Base-by-base conservation (phyloP, 2,888 invertebrate genomes). In the Acrobasis consociella region DNA sequence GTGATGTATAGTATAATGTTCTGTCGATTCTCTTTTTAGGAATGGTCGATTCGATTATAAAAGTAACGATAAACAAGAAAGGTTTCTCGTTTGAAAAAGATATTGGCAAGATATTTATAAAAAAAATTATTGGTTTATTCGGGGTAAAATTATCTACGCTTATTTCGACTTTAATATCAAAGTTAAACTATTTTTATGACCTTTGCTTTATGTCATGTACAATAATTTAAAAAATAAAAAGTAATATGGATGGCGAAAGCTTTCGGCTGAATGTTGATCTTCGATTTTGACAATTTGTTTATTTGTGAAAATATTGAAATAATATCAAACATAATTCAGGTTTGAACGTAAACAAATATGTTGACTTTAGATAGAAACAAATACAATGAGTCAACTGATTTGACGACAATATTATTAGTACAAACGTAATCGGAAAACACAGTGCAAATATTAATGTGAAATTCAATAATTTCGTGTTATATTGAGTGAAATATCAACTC, bases 401-500 rank as follows among this genome's bases (percentile, higher is more conserved):
- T 9, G 38, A 59, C 16, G 16, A 22, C 50, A 50, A 37, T 49
- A 59, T 49, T 31, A 9, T 13, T 13, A 9, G 16, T 16, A 59
- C 16, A 37, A 37, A 22, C 7, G n/a, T n/a, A 37, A 22, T 50
- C 37, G 17, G 9, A 15, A 42, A 2, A 38, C 49, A 10, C 38
- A 49, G 42, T 55, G 42, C 22, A 56, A 50, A 39, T 22, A 51
- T 31, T 61, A n/a, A 53, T 51, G 13, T 58, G 22, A 37, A 39
- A 37, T 52, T 15, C 42, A 38, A 46, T 60, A 60, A 64, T 64
- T 66, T 50, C 8, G 42, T 13, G 7, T 15, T 64, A 63, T 68
- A 66, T 62, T 71, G 64, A 64, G 62, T 70, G 65, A 69, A 71
- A 63, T 61, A 13, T 13, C 5, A 5, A 10, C 11, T 58, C 64